Conservation (phyloP, 2,113 vertebrate species). For the Dendrocopos noguchii region DNA sequence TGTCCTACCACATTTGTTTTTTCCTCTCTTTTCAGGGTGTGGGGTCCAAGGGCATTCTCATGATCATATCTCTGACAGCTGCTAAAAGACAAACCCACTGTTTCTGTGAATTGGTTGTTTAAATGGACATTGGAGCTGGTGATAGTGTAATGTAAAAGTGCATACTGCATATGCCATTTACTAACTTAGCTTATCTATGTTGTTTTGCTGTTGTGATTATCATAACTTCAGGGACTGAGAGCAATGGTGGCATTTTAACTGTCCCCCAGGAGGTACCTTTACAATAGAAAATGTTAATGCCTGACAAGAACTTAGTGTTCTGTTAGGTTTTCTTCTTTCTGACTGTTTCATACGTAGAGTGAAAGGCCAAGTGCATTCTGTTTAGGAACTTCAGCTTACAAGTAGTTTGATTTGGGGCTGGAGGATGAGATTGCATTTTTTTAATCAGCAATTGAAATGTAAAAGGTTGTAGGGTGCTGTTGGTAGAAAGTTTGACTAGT, state of each 20-base stretch:
- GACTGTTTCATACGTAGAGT: neutral
- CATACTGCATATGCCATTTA: rapidly evolving
- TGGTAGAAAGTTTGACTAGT: neutral
- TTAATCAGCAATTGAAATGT: neutral
- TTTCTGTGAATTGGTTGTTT: neutral
- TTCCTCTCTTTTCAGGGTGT: neutral
- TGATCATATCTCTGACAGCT: neutral
- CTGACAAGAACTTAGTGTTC: neutral
- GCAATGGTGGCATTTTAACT: neutral
- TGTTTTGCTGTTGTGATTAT: neutral
- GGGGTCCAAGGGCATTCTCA: neutral
- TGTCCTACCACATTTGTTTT: neutral
- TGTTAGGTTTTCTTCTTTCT: neutral
- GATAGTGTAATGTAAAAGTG: neutral
- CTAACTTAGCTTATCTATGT: neutral
- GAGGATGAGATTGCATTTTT: neutral
- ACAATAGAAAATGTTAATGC: neutral
- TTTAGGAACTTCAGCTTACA: neutral
- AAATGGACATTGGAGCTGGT: neutral
- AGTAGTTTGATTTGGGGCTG: neutral
- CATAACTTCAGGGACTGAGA: neutral
- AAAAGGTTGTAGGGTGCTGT: neutral
- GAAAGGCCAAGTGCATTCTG: neutral
- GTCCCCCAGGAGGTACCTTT: neutral
- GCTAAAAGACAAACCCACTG: neutral